Evolutionary conservation across 2,797 vertebrate species (phyloP).

Genomic region (Fundulus diaphanus): DNA sequence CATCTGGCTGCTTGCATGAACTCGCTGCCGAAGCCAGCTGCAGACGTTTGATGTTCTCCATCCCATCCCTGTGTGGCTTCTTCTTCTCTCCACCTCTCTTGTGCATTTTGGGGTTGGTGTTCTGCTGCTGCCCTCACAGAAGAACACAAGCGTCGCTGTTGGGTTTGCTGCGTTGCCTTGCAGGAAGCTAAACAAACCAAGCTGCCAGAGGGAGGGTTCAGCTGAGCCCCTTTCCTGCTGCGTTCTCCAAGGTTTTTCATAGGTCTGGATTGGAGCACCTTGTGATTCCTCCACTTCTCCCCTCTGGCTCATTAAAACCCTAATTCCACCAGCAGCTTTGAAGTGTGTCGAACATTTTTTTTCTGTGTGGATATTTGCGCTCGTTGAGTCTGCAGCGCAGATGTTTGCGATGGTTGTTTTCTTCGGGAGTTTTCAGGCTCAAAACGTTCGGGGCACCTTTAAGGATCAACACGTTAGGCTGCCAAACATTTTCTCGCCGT

Average conservation of each 20-base stretch:
- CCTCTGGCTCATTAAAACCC: constrained; percentile 71
- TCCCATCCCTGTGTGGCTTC: constrained; percentile 37
- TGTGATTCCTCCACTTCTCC: constrained; percentile 63
- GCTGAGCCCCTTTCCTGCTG: constrained; percentile 44
- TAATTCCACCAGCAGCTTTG: constrained; percentile 76
- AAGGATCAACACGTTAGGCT: neutral
- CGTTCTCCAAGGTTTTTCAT: constrained; percentile 58
- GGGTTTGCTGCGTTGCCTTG: constrained; percentile 38
- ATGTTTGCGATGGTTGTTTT: constrained; percentile 59
- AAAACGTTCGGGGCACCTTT: neutral
- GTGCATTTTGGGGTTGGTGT: constrained; percentile 37
- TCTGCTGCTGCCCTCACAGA: constrained; percentile 23
- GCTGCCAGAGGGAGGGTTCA: constrained; percentile 31
- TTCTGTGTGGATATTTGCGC: constrained; percentile 67
- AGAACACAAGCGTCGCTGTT: constrained; percentile 40
- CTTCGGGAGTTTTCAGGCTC: constrained; percentile 32
- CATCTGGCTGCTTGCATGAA: constrained; percentile 46
- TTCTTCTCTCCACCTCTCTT: constrained; percentile 15
- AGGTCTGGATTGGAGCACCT: constrained; percentile 66
- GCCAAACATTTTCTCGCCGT: neutral
- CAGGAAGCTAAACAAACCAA: constrained; percentile 36
- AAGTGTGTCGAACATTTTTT: constrained; percentile 66
- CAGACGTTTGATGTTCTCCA: constrained; percentile 63
- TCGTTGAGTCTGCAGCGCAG: constrained; percentile 75
- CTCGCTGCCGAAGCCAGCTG: constrained; percentile 56